A percentile compares a stretch with the other conserved stretches of the same genome.
Evolutionary conservation across 2,797 vertebrate species (phyloP).

Genomic region (Spheniscus humboldti): DNA sequence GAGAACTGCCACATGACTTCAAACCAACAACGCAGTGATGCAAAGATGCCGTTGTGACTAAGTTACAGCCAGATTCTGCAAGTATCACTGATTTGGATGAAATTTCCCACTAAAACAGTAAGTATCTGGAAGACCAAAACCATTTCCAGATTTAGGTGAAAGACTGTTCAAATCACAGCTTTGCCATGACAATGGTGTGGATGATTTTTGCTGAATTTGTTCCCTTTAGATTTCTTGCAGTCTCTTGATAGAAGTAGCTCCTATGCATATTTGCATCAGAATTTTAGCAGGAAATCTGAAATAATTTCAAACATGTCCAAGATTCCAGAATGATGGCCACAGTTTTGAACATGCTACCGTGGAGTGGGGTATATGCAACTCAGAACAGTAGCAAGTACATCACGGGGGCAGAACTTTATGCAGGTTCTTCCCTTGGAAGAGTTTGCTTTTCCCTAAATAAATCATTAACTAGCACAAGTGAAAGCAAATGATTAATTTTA

Average conservation of each 20-base stretch:
- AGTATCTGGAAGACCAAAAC: not conserved
- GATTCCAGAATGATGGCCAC: not conserved
- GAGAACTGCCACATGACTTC: not conserved
- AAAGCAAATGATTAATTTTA: not conserved
- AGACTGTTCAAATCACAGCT: not conserved
- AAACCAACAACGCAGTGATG: accelerated
- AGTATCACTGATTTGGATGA: not conserved
- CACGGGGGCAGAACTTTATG: not conserved
- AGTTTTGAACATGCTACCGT: not conserved
- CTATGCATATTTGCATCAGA: not conserved
- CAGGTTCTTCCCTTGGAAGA: not conserved
- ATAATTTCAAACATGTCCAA: not conserved
- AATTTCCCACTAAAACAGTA: not conserved
- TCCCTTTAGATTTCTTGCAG: not conserved
- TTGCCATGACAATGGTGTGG: not conserved
- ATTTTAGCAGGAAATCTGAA: not conserved
- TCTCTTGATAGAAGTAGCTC: not conserved
- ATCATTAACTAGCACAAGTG: not conserved
- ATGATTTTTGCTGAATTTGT: not conserved
- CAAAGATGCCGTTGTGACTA: not conserved
- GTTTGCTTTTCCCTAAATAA: not conserved
- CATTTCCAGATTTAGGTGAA: not conserved
- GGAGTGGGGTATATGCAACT: not conserved
- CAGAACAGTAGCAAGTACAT: not conserved
- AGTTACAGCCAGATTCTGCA: not conserved